These are phyloP conservation scores for Heliconius erato DNA, from an alignment of 2,888 invertebrate genomes.

Conservation along the genomic window DNA sequence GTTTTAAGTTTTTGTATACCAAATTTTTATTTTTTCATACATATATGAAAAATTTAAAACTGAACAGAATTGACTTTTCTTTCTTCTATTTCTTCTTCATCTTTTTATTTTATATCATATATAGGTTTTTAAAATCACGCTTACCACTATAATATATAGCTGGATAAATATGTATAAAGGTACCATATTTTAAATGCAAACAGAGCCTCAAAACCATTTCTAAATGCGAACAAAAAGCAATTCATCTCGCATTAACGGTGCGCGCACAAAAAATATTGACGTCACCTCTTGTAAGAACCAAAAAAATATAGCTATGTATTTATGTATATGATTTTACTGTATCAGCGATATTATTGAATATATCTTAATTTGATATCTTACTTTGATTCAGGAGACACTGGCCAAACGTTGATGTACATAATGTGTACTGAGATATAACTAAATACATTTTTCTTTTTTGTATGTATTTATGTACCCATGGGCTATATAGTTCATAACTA, in stretches of 20 bases:
- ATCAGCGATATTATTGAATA: neutral
- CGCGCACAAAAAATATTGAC: slow-evolving; percentile 77
- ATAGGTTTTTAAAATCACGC: slow-evolving; percentile 20
- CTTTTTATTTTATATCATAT: neutral
- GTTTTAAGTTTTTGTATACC: too few species aligned
- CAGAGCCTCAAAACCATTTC: slow-evolving; percentile 70
- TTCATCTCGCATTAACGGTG: slow-evolving; percentile 74
- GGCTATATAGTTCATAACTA: too few species aligned
- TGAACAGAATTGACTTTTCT: too few species aligned
- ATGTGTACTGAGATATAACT: too few species aligned
- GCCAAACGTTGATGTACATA: neutral
- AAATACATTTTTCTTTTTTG: too few species aligned
- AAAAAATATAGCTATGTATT: slow-evolving; percentile 32
- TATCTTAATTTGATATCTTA: neutral
- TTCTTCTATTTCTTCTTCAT: neutral
- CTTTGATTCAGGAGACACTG: neutral
- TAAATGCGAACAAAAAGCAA: slow-evolving; percentile 76
- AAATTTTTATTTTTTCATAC: too few species aligned
- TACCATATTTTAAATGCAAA: slow-evolving; percentile 67
- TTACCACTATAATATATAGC: slow-evolving; percentile 48
- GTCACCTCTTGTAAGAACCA: slow-evolving; percentile 63
- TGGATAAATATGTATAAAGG: slow-evolving; percentile 50
- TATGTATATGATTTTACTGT: neutral
- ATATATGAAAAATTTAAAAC: too few species aligned
- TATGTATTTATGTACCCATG: too few species aligned